Conservation (phyloP, 2,113 vertebrate genomes). For the Ammospiza caudacuta region DNA sequence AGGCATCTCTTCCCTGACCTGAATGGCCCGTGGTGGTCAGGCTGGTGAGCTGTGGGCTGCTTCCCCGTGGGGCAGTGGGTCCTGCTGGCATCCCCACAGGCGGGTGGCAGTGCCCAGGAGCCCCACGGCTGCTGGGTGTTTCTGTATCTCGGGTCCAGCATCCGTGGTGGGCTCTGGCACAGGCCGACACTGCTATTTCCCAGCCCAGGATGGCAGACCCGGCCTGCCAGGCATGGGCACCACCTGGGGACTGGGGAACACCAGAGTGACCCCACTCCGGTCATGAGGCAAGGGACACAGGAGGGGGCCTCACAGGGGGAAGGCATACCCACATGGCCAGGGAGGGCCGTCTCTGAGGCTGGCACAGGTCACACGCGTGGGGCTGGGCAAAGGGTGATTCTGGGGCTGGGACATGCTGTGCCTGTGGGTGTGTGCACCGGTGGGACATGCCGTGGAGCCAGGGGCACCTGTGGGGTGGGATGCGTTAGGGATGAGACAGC, state of each 20-base stretch:
- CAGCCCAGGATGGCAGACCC: too few species aligned
- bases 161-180: fast-evolving
- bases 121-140: fast-evolving
- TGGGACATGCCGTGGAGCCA: background rate
- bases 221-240: background rate
- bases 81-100: fast-evolving
- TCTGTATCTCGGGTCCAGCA: fast-evolving
- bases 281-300: background rate
- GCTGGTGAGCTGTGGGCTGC: background rate
- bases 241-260: too few species aligned
- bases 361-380: fast-evolving
- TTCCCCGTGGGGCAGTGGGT: fast-evolving
- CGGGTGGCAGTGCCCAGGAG: fast-evolving
- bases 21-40: fast-evolving
- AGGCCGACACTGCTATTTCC: fast-evolving
- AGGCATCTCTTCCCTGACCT: too few species aligned
- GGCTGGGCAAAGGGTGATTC: too few species aligned
- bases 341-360: too few species aligned
- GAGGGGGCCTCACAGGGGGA: too few species aligned
- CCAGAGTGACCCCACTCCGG: background rate
- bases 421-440: background rate
- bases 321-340: too few species aligned
- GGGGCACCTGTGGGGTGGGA: background rate
- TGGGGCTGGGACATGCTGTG: background rate
- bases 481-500: too few species aligned